phyloP scores from a whole-genome alignment of 2,888 invertebrate genomes.

The Oegoconia quadripuncta region DNA sequence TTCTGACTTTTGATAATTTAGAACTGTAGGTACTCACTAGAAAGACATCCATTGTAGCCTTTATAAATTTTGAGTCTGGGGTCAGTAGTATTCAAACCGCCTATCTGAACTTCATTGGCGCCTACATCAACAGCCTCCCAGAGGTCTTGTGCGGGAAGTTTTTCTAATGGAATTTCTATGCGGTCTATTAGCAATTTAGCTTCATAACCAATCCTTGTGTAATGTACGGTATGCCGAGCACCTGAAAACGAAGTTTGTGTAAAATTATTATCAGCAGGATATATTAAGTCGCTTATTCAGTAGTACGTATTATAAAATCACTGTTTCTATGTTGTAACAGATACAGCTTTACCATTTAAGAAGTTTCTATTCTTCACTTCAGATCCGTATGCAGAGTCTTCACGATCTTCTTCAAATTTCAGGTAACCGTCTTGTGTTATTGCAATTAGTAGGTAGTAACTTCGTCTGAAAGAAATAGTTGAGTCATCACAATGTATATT shows the following conservation, averaged over 20 bases:
- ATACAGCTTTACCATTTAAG: constrained; percentile 84
- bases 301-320: too few species aligned
- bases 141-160: constrained; percentile 83
- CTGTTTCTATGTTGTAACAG: too few species aligned
- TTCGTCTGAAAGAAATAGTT: constrained; percentile 79
- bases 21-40: constrained; percentile 88
- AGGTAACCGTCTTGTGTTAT: constrained; percentile 90
- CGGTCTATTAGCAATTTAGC: constrained; percentile 87
- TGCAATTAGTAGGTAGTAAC: constrained; percentile 90
- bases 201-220: constrained; percentile 83
- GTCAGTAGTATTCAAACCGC: constrained; percentile 91
- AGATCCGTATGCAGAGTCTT: constrained; percentile 85
- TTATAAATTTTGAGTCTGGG: constrained; percentile 89
- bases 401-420: constrained; percentile 91
- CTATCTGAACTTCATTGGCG: constrained; percentile 91
- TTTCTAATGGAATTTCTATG: constrained; percentile 84
- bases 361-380: constrained; percentile 88
- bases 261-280: neutral
- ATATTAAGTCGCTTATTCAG: neutral
- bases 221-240: constrained; percentile 86
- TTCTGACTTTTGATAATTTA: too few species aligned
- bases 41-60: constrained; percentile 93
- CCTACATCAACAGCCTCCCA: constrained; percentile 83
- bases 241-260: constrained; percentile 56
- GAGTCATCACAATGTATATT: neutral